These are phyloP conservation scores for Semotilus atromaculatus DNA, from an alignment of 2,797 vertebrate species.

Conservation along the genomic window DNA sequence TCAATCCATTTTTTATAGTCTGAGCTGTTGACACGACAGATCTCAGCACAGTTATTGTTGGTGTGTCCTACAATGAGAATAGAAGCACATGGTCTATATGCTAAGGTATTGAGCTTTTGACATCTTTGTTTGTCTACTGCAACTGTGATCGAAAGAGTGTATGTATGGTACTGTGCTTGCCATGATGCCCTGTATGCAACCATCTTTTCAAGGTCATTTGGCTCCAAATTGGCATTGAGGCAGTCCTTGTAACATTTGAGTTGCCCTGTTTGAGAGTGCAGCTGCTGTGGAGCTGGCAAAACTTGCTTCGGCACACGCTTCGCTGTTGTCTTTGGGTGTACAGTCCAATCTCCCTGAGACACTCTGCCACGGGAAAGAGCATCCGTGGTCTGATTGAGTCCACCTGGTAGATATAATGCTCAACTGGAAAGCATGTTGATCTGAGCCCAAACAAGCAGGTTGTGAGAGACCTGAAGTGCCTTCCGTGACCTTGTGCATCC, in stretches of 20 bases:
- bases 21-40: background rate
- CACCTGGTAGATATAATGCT: background rate
- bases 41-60: background rate
- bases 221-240: background rate
- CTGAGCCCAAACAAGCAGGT: background rate
- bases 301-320: background rate
- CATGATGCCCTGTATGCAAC: background rate
- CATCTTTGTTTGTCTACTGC: background rate
- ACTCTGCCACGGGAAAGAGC: no score
- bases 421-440: background rate
- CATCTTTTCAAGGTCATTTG: background rate
- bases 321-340: background rate
- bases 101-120: background rate
- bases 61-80: background rate
- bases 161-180: background rate
- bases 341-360: no score
- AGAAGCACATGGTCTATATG: background rate
- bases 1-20: background rate
- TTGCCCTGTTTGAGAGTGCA: background rate
- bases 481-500: background rate
- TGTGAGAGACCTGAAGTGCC: background rate
- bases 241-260: background rate
- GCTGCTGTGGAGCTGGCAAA: background rate
- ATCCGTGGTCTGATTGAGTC: background rate
- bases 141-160: background rate